Conservation (phyloP, 2,113 vertebrate genomes). For the Caloenas nicobarica region DNA sequence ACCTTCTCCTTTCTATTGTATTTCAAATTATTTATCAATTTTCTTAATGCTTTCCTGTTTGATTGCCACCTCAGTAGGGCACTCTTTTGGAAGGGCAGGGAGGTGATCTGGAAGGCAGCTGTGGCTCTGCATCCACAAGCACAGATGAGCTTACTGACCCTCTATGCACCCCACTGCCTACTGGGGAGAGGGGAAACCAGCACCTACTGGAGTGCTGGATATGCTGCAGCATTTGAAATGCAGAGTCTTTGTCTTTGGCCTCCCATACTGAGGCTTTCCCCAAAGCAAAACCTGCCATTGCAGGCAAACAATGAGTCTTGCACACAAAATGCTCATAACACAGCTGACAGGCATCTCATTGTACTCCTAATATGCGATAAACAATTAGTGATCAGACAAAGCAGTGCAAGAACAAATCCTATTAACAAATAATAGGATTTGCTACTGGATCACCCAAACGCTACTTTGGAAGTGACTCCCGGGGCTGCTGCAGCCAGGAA, state of each 20-base stretch:
- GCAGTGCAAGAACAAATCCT: slow-evolving; percentile 43
- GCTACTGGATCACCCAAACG: neutral
- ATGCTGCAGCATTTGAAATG: neutral
- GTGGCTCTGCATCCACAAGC: neutral
- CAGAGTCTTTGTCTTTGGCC: neutral
- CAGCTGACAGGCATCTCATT: slow-evolving; percentile 35
- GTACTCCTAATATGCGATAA: neutral
- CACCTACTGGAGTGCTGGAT: neutral
- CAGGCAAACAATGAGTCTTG: neutral
- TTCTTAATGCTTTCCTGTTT: neutral
- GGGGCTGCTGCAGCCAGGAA: neutral
- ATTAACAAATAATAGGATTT: slow-evolving; percentile 58
- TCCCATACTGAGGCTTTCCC: neutral
- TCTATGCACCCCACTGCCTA: rapidly evolving
- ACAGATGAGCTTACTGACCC: neutral
- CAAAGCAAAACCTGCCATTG: neutral
- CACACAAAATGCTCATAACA: slow-evolving; percentile 6
- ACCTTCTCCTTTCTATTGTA: neutral
- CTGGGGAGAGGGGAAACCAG: rapidly evolving
- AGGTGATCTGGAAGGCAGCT: neutral
- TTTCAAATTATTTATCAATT: neutral
- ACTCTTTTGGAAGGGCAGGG: neutral
- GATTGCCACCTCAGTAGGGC: neutral
- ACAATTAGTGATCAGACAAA: slow-evolving; percentile 27
- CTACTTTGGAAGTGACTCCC: neutral